These are phyloP conservation scores for Agrochola lychnidis DNA, from an alignment of 2,888 invertebrate genomes.

Conservation along the genomic window DNA sequence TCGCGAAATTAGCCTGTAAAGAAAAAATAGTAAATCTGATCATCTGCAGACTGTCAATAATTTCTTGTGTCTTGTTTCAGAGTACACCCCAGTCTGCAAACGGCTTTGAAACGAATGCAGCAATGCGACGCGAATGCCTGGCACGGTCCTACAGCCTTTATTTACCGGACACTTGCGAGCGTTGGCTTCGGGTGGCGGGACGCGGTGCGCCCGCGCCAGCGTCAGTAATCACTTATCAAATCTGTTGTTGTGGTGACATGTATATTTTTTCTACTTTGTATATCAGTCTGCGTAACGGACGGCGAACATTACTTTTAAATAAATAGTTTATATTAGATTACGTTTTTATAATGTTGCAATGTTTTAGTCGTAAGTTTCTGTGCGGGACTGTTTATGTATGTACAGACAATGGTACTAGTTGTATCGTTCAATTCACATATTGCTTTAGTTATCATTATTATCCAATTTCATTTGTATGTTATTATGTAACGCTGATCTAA, in stretches of 20 bases:
- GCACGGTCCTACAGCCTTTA: conserved; percentile 58
- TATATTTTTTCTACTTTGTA: conserved; percentile 90
- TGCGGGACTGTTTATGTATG: conserved; percentile 81
- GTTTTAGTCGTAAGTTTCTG: conserved; percentile 79
- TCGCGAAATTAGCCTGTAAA: background rate
- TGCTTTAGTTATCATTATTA: conserved; percentile 66
- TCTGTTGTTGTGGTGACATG: conserved; percentile 82
- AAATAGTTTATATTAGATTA: conserved; percentile 77
- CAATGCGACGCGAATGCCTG: conserved; percentile 58
- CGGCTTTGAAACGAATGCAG: conserved; percentile 65
- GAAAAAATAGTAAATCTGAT: background rate
- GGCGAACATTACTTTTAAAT: conserved; percentile 76
- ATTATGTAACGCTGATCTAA: conserved; percentile 26
- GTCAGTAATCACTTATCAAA: conserved; percentile 52
- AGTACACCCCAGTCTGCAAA: conserved; percentile 60
- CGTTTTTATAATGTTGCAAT: conserved; percentile 83
- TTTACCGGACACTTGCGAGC: conserved; percentile 54
- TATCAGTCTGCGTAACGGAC: conserved; percentile 81
- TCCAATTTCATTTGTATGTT: conserved; percentile 41
- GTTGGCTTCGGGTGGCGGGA: conserved; percentile 17
- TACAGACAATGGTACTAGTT: conserved; percentile 75
- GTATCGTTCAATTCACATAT: conserved; percentile 67
- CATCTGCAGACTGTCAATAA: background rate
- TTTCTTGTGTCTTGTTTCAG: conserved; percentile 58
- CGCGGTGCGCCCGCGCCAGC: conserved; percentile 23